Percentiles rank a stretch among this genome's conserved stretches.
Conservation (phyloP, 92 coral and sea anemone genomes). For the Virgularia gustaviana region DNA sequence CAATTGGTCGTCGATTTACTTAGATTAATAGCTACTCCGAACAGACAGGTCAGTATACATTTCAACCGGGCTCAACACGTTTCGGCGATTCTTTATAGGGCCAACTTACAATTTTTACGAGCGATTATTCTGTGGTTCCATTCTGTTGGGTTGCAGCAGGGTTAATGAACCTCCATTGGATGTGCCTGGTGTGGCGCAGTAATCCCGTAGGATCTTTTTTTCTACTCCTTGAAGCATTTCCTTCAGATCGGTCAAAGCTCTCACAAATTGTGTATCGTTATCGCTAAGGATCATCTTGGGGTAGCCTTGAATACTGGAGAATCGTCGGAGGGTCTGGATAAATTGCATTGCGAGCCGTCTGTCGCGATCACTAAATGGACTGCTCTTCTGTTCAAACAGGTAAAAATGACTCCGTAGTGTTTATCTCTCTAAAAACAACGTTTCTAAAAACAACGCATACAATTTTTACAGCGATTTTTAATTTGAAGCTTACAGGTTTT, state of each 20-base stretch:
- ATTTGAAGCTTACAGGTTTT: too few relatives aligned
- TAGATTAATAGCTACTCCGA: conserved; percentile 39
- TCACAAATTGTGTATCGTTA: neutral
- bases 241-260: conserved; percentile 40
- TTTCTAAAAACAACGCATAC: too few relatives aligned
- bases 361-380: neutral
- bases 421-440: too few relatives aligned
- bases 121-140: conserved; percentile 34
- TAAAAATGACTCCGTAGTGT: neutral
- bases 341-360: neutral
- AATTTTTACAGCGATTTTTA: too few relatives aligned
- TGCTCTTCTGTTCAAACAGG: neutral
- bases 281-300: neutral
- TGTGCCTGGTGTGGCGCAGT: conserved; percentile 28
- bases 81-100: conserved; percentile 37
- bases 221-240: conserved; percentile 37
- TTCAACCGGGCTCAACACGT: conserved; percentile 41
- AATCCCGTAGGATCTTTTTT: conserved; percentile 19
- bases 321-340: neutral
- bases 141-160: conserved; percentile 50
- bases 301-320: neutral
- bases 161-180: conserved; percentile 29
- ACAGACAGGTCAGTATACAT: conserved; percentile 43
- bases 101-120: conserved; percentile 37
- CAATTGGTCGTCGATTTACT: too few relatives aligned